Evolutionary conservation across 2,797 vertebrate species (phyloP).

Genomic region (Argya squamiceps): DNA sequence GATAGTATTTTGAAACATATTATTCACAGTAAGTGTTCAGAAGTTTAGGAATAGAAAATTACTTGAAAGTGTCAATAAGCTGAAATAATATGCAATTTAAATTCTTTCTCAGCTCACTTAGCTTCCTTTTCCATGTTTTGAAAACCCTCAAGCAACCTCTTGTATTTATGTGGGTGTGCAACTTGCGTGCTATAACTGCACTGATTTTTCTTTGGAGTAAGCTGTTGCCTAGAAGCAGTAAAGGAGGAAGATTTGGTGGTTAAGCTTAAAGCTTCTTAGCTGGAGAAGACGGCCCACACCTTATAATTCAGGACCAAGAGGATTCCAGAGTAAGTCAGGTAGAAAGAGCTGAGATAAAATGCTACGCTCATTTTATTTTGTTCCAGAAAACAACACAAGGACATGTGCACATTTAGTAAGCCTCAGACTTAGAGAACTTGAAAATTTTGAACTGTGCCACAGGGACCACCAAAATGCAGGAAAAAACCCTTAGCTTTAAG

Average conservation of each 20-base stretch:
- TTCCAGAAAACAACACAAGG: not conserved
- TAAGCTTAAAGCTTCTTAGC: not conserved
- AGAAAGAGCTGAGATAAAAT: not conserved
- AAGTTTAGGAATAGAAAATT: not conserved
- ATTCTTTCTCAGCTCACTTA: not conserved
- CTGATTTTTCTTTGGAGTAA: not conserved
- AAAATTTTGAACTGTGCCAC: not conserved
- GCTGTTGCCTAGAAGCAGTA: constrained; percentile 23
- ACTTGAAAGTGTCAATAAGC: not conserved
- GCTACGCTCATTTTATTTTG: not conserved
- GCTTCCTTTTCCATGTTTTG: not conserved
- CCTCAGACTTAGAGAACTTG: not conserved
- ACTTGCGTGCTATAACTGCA: not conserved
- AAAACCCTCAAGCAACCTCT: constrained; percentile 12
- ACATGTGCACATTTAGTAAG: not conserved
- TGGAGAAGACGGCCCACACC: not conserved
- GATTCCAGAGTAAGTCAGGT: not conserved
- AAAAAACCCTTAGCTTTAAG: not conserved
- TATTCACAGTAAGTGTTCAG: not conserved
- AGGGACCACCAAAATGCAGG: not conserved
- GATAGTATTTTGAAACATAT: not conserved
- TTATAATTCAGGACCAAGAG: not conserved
- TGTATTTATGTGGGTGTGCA: fast-evolving
- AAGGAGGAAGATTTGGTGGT: not conserved
- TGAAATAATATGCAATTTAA: not conserved